Base-by-base conservation (phyloP, 2,113 vertebrate species). In the Girardinichthys multiradiatus region DNA sequence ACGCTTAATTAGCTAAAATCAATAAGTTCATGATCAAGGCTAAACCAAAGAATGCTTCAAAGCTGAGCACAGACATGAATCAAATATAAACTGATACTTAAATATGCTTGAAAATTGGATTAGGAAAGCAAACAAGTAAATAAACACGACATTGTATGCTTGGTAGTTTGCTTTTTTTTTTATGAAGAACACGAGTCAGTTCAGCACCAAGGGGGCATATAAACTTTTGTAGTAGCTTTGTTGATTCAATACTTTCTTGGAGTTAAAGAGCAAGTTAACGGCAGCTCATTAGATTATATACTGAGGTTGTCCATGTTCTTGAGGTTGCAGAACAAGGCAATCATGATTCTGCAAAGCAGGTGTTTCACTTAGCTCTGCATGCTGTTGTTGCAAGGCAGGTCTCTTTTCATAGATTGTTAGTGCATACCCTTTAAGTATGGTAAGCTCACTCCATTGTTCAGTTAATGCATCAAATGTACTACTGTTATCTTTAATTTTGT, bases 1-100 rank as follows among this genome's bases (percentile, higher is more conserved):
- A 68, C 63, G 54, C 54, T 67, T 65, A 59, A 57, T 60, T 30
- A 61, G 72, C 29, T 76, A 30, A 71, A 74, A 80, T 64, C 51
- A 57, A 51, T 61, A 35, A 37, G 39, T 59, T 6, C 3, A 21
- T 39, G 27, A 57, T 76, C 57, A 30, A 35, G 39, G 62, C 63
- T 68, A 10, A 64, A 29, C 17, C 29, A 33, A 58, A 29, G 42
- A n/a, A 60, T 28, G 0, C 75, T 39, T 33, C 17, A 33, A 57
- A 57, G 21, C 21, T 33, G 9, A n/a, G 48, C n/a, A 5, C 30
- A 35, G 15, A 54, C 19, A n/a, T 33, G 29, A 27, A 33, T 1
- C 26, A 3, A 58, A 35, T n/a, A 31, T n/a, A n/a, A 24, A 26
- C 45, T 31, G 28, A 31, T 54, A n/a, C 28, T 57, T 24, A 70